Evolutionary conservation across 2,888 invertebrate species (phyloP).

Genomic region (Himalopsyche anomala): DNA sequence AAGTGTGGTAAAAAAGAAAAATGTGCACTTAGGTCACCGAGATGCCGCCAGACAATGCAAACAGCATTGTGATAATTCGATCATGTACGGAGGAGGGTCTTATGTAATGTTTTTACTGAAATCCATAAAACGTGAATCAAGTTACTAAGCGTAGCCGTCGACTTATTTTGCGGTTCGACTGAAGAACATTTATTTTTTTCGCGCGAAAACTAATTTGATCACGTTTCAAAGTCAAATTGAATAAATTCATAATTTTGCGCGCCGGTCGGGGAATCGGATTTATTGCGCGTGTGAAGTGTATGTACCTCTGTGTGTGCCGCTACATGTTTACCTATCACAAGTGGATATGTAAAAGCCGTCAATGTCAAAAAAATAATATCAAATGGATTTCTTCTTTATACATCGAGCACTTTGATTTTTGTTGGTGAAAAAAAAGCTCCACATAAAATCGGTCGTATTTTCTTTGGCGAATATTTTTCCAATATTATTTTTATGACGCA

Average conservation of each 20-base stretch:
- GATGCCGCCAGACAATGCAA: no score
- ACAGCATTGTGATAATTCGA: no score
- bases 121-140: background rate
- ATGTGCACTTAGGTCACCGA: no score
- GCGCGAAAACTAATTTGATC: constrained; percentile 34
- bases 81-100: no score
- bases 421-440: constrained; percentile 1
- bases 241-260: constrained; percentile 34
- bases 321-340: background rate
- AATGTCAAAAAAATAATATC: constrained; percentile 18
- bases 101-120: no score
- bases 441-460: constrained; percentile 28
- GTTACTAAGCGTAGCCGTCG: background rate
- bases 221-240: constrained; percentile 11
- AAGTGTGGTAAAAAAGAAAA: no score
- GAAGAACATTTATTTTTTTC: background rate
- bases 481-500: constrained; percentile 24
- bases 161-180: background rate
- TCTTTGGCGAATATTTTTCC: constrained; percentile 31
- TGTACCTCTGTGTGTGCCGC: background rate
- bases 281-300: background rate
- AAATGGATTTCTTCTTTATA: constrained; percentile 6
- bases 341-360: background rate
- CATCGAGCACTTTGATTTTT: background rate
- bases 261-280: constrained; percentile 3